Evolutionary conservation across 2,888 invertebrate species (phyloP).

Genomic region (Syrphus vitripennis): DNA sequence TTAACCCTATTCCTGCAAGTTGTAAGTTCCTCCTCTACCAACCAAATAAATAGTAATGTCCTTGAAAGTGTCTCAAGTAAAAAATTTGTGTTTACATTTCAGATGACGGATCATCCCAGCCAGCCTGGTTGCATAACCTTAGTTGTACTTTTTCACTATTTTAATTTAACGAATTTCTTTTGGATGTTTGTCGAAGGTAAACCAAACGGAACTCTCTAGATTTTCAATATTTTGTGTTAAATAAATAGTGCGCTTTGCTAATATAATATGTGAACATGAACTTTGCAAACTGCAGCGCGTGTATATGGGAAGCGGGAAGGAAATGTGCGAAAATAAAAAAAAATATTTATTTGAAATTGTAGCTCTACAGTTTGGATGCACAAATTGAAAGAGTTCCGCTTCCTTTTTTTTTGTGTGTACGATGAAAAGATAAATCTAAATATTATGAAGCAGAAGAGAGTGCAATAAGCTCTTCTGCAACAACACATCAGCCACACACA

Average conservation of each 20-base stretch:
- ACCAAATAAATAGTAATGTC: too few species aligned
- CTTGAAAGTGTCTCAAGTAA: background rate
- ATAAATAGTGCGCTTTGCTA: background rate
- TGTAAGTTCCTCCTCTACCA: too few species aligned
- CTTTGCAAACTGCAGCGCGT: background rate
- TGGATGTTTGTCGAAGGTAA: constrained; percentile 99
- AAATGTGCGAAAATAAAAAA: background rate
- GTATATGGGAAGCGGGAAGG: too few species aligned
- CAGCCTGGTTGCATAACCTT: constrained; percentile 84
- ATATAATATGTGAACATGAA: too few species aligned
- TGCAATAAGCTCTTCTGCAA: constrained; percentile 3
- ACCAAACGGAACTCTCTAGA: background rate
- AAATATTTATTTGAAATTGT: background rate
- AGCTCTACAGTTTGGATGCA: background rate
- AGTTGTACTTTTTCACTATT: constrained; percentile 92
- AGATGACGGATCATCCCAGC: constrained; percentile 84
- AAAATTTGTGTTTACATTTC: constrained; percentile 61
- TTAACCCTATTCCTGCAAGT: constrained; percentile 90
- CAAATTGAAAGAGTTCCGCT: constrained; percentile 31
- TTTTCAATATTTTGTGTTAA: constrained; percentile 2
- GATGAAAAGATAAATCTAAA: background rate
- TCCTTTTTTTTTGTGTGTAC: background rate
- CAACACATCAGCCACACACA: background rate
- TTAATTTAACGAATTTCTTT: constrained; percentile 96
- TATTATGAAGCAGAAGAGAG: background rate